Evolutionary conservation across 2,113 vertebrate species (phyloP).

Genomic region (Garra rufa): DNA sequence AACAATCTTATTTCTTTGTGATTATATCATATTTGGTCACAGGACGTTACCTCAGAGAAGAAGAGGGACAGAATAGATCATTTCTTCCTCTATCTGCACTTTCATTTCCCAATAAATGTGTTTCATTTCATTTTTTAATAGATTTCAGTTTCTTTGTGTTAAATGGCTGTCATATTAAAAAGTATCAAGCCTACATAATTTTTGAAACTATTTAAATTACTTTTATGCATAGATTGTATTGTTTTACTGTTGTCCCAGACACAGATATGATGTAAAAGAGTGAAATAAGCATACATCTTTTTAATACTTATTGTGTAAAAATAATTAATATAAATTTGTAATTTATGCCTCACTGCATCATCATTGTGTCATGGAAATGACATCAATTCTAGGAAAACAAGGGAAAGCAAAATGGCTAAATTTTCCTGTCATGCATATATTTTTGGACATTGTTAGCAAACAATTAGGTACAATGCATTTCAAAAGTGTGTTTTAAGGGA

Average conservation of each 20-base stretch:
- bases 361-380: neutral
- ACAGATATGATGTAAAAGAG: neutral
- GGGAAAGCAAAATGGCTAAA: neutral
- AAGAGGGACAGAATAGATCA: neutral
- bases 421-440: neutral
- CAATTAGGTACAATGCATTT: neutral
- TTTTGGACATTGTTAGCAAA: neutral
- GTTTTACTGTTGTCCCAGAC: neutral
- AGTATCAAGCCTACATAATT: neutral
- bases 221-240: neutral
- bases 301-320: neutral
- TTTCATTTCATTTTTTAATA: neutral
- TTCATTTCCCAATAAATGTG: neutral
- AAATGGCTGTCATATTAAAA: neutral
- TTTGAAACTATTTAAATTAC: neutral
- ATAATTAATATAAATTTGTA: neutral
- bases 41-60: neutral
- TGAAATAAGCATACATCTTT: neutral
- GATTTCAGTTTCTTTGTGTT: neutral
- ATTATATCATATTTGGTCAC: neutral
- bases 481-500: neutral
- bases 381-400: neutral
- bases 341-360: neutral
- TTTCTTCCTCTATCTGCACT: neutral
- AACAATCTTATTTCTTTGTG: neutral